Evolutionary conservation across 2,113 vertebrate species (phyloP).

Genomic region (Marmota flaviventris): DNA sequence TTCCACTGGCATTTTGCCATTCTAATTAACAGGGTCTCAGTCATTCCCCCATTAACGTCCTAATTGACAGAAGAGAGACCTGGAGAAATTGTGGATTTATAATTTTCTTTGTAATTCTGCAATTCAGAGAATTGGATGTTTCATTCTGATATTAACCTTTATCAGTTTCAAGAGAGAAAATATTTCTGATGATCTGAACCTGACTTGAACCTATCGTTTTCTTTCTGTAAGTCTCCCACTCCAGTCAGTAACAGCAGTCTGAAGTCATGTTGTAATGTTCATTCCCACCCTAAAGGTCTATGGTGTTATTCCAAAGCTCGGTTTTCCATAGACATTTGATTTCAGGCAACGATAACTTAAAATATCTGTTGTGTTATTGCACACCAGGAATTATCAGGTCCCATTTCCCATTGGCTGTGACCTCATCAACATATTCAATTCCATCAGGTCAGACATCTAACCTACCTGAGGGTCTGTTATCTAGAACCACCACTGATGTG

Average conservation of each 20-base stretch:
- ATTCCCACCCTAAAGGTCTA: neutral
- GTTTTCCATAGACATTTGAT: constrained; percentile 19
- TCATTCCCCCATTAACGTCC: neutral
- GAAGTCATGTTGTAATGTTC: neutral
- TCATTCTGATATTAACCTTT: neutral
- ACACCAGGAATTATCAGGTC: neutral
- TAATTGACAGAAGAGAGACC: neutral
- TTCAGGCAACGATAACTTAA: neutral
- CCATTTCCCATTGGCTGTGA: neutral
- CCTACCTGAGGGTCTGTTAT: neutral
- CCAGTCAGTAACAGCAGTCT: neutral
- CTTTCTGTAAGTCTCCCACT: neutral
- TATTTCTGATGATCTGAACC: neutral
- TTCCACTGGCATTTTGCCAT: neutral
- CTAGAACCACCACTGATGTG: neutral
- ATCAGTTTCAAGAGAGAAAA: constrained; percentile 13
- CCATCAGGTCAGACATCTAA: neutral
- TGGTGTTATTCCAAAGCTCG: neutral
- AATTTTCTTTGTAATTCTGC: neutral
- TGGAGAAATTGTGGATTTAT: neutral
- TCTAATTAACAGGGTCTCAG: neutral
- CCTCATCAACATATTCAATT: neutral
- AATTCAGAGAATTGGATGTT: neutral
- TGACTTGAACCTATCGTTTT: neutral
- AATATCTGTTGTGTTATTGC: neutral